Evolutionary conservation across 2,888 invertebrate genomes (phyloP).

Genomic region (Xylocampa areola): DNA sequence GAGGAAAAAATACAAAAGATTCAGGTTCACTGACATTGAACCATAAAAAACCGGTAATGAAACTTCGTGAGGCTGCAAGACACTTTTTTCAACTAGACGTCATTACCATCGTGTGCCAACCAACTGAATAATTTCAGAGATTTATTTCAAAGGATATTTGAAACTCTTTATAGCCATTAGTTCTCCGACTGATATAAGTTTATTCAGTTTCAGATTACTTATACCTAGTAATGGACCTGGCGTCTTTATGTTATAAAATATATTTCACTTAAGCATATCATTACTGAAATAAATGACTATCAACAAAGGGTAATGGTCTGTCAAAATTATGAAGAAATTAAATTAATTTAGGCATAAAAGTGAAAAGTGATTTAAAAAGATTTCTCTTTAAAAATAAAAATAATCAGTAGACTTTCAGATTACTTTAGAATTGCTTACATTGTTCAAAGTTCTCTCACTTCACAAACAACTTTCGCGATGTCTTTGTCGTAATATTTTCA

Average conservation of each 20-base stretch:
- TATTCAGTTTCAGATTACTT: constrained; percentile 50
- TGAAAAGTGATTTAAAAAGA: no score
- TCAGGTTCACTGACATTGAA: constrained; percentile 54
- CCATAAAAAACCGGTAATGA: constrained; percentile 59
- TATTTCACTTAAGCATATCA: constrained; percentile 35
- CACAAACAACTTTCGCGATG: background rate
- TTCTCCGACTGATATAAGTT: constrained; percentile 44
- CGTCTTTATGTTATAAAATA: constrained; percentile 41
- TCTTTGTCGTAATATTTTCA: constrained; percentile 1
- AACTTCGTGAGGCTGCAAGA: constrained; percentile 60
- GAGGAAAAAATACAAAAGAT: constrained; percentile 57
- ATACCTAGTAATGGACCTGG: constrained; percentile 24
- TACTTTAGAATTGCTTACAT: background rate
- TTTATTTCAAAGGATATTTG: constrained; percentile 51
- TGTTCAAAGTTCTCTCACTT: background rate
- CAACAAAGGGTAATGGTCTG: constrained; percentile 1
- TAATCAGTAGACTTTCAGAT: constrained; percentile 1
- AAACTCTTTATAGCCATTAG: constrained; percentile 38
- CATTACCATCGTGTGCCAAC: constrained; percentile 40
- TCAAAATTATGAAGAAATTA: no score
- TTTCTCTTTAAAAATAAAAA: no score
- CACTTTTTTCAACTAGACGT: constrained; percentile 54
- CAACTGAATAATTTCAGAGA: constrained; percentile 45
- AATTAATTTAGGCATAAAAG: background rate
- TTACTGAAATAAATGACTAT: no score